Evolutionary conservation across 35 echinoderm and acorn worm genomes (phyloP).

Genomic region (Holothuria glaberrima): DNA sequence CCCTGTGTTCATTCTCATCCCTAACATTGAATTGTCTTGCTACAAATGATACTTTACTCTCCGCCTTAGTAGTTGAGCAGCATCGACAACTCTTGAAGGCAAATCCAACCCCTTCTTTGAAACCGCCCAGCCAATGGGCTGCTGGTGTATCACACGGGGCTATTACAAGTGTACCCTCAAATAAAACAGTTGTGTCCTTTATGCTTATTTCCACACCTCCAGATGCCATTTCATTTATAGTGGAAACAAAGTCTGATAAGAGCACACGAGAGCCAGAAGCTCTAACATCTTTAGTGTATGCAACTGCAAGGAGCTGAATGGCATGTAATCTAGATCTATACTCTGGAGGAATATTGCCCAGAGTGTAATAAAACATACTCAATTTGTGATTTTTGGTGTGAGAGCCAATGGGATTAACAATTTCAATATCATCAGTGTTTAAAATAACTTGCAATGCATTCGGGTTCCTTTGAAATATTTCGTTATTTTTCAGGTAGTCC

Average conservation of each 20-base stretch:
- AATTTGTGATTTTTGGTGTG: slow-evolving; percentile 73
- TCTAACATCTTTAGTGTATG: slow-evolving; percentile 38
- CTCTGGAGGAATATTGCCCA: slow-evolving; percentile 57
- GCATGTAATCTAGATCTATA: slow-evolving; percentile 28
- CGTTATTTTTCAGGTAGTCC: slow-evolving; percentile 25
- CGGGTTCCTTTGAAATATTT: background rate
- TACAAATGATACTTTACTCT: slow-evolving; percentile 56
- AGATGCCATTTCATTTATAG: slow-evolving; percentile 15
- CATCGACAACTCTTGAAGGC: slow-evolving; percentile 62
- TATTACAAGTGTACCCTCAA: slow-evolving; percentile 63
- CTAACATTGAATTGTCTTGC: slow-evolving; percentile 39
- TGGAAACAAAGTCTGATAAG: slow-evolving; percentile 36
- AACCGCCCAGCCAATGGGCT: slow-evolving; percentile 64
- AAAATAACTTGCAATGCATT: slow-evolving; percentile 23
- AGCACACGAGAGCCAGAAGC: background rate
- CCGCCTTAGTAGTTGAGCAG: slow-evolving; percentile 30
- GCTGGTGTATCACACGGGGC: slow-evolving; percentile 64
- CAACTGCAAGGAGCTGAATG: slow-evolving; percentile 67
- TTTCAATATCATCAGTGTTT: slow-evolving; percentile 63
- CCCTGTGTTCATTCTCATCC: slow-evolving; percentile 56
- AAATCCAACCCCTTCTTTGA: slow-evolving; percentile 87
- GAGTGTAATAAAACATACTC: slow-evolving; percentile 57
- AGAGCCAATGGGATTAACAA: slow-evolving; percentile 65
- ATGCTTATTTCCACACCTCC: slow-evolving; percentile 44
- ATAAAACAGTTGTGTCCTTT: background rate